A percentile compares a stretch with the other conserved stretches of the same genome.
Evolutionary conservation across 2,797 vertebrate genomes (phyloP).

Genomic region (Gouania willdenowi): DNA sequence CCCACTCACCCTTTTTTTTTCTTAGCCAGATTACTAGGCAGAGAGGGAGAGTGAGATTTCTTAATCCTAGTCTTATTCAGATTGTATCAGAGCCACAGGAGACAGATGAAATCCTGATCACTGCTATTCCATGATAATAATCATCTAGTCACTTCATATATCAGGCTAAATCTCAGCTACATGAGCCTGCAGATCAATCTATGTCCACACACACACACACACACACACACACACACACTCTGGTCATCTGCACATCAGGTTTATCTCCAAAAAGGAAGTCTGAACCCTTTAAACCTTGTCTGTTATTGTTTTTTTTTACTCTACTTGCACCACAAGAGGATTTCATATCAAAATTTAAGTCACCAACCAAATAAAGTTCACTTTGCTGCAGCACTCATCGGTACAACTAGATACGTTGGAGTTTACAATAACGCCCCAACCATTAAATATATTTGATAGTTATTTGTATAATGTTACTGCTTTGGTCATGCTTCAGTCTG

Average conservation of each 20-base stretch:
- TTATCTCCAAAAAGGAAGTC: slow-evolving; percentile 16
- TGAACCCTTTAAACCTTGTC: background rate
- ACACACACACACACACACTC: slow-evolving; percentile 23
- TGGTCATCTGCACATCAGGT: slow-evolving; percentile 21
- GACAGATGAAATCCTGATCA: slow-evolving; percentile 66
- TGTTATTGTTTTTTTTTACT: background rate
- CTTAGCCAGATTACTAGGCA: slow-evolving; percentile 53
- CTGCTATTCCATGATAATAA: slow-evolving; percentile 62
- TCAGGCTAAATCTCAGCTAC: slow-evolving; percentile 52
- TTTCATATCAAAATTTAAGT: too few relatives aligned
- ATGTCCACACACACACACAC: slow-evolving; percentile 50
- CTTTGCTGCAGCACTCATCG: too few relatives aligned
- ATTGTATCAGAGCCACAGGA: slow-evolving; percentile 60
- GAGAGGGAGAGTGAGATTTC: slow-evolving; percentile 39
- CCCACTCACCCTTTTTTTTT: background rate
- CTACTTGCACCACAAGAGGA: too few relatives aligned
- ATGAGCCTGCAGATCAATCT: slow-evolving; percentile 60
- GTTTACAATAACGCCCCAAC: too few relatives aligned
- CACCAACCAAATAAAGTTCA: too few relatives aligned
- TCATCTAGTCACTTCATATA: slow-evolving; percentile 57
- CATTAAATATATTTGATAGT: too few relatives aligned
- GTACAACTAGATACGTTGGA: too few relatives aligned
- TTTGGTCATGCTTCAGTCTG: too few relatives aligned
- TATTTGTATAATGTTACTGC: too few relatives aligned
- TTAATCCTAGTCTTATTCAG: slow-evolving; percentile 61